phyloP scores from a whole-genome alignment of 2,113 vertebrate genomes.

The Ardeotis arabs region DNA sequence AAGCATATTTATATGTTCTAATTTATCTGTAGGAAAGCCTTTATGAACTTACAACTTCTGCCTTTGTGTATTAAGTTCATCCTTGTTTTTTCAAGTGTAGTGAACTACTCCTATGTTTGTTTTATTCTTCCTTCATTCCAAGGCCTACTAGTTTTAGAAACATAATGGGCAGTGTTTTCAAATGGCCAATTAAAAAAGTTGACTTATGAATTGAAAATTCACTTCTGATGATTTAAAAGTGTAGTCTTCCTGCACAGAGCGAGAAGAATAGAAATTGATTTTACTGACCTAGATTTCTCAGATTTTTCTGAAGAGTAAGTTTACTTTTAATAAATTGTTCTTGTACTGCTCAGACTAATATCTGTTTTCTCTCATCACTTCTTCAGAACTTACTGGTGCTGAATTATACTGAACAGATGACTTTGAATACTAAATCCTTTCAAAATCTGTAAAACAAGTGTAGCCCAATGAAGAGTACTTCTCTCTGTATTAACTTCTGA shows the following conservation, averaged over 20 bases:
- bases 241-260: background rate
- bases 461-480: background rate
- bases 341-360: background rate
- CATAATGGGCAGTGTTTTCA: background rate
- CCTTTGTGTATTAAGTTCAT: background rate
- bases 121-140: background rate
- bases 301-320: background rate
- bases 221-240: background rate
- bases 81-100: background rate
- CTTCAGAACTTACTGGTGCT: background rate
- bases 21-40: background rate
- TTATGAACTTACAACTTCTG: background rate
- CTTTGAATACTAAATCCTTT: background rate
- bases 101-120: background rate
- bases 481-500: background rate
- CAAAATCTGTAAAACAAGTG: background rate
- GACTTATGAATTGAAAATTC: background rate
- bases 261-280: background rate
- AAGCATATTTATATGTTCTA: background rate
- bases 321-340: background rate
- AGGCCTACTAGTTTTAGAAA: background rate
- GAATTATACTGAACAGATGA: background rate
- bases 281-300: background rate
- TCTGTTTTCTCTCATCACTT: background rate
- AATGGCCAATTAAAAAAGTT: background rate